Percentiles rank a stretch among this genome's conserved stretches.
These are phyloP conservation scores for Copidosoma floridanum DNA, from an alignment of 1,140 invertebrate species.

Conservation along the genomic window DNA sequence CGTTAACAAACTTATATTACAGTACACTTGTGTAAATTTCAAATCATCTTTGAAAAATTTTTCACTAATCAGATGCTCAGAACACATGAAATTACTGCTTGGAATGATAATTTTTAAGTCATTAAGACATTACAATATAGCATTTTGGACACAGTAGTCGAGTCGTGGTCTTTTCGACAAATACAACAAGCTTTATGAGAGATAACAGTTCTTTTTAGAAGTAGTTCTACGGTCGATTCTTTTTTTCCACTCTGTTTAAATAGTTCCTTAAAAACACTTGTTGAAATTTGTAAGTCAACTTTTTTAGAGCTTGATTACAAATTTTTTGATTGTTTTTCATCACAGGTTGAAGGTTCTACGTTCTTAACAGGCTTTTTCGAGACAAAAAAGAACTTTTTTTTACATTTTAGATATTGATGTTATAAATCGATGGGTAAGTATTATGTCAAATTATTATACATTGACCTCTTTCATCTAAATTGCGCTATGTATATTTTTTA, in stretches of 20 bases:
- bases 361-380: too few relatives aligned
- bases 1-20: too few relatives aligned
- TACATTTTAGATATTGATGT: too few relatives aligned
- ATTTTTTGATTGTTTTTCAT: background rate
- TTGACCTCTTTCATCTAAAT: too few relatives aligned
- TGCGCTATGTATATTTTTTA: too few relatives aligned
- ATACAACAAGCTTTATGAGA: background rate
- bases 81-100: background rate
- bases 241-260: background rate
- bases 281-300: too few relatives aligned
- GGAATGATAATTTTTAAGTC: background rate
- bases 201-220: background rate
- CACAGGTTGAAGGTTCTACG: too few relatives aligned
- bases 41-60: background rate
- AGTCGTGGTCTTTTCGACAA: too few relatives aligned
- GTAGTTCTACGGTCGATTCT: background rate
- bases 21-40: background rate
- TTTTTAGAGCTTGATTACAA: background rate
- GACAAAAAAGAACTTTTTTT: too few relatives aligned
- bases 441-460: too few relatives aligned
- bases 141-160: background rate
- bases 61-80: background rate
- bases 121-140: background rate
- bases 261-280: background rate
- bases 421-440: too few relatives aligned